Evolutionary conservation across 2,888 invertebrate genomes (phyloP), one percentile per base, ranked within the genome.

Genomic region (Cheilosia vernalis): DNA sequence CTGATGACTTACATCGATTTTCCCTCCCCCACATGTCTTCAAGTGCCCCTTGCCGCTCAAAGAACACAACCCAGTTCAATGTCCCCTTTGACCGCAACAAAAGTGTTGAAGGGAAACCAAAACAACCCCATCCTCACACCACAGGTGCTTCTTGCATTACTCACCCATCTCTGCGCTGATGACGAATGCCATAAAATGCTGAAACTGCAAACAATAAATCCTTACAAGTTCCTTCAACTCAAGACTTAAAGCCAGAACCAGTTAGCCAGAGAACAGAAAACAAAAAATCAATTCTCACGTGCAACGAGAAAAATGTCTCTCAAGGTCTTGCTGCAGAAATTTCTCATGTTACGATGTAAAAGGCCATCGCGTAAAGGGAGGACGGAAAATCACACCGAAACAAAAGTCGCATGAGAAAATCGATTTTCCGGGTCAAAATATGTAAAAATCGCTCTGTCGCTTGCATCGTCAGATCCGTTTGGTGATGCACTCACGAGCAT

Each of bases 361-460:
- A 7, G 27, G 27, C 30, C 5, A 21, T 37, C 56, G 37, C 3
- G 58, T 15, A 49, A 69, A 21, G n/a, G 56, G 33, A 47, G 44
- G 42, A 51, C 10, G 64, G 33, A 47, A 55, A 53, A 42, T 17
- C n/a, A 40, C 58, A 58, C 42, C n/a, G 53, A 51, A 30, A 30
- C 9, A 0, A 30, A 44, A 56, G 55, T 10, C 2, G 6, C 73
- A 84, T 53, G 73, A 55, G 27, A 84, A 79, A 84, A 84, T 84
- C 80, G 84, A 84, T 84, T 84, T 84, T 84, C 74, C 80, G 61
- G 74, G 70, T 84, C 56, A 49, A 70, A 74, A 70, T 64, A 64
- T 69, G 33, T 24, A 17, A 51, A 51, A 51, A 51, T 42, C 19
- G 58, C 13, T 19, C 10, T 56, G 33, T 51, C 27, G 2, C 33